Evolutionary conservation across 2,888 invertebrate species (phyloP), one percentile per base, ranked within the genome.

Genomic region (Oxyteleia sp.): DNA sequence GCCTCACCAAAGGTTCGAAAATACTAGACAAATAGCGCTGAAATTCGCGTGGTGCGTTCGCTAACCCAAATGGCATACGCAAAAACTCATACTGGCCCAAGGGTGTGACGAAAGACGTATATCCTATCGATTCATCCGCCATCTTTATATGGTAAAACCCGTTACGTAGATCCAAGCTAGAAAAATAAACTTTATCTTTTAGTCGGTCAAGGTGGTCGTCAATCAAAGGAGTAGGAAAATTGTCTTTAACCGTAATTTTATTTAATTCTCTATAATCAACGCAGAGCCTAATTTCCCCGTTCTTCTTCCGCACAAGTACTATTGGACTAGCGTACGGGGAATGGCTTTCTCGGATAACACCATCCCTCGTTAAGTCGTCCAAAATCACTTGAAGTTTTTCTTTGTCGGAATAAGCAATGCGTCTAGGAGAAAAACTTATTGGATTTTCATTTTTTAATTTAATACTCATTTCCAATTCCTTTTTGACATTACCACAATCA

Each of bases 401-500:
- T 55, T 55, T 75, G 23, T 57, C 64, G 1, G 53, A 13, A 23
- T 55, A 75, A n/a, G 72, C 35, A 11, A 72, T 47, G 5, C 72
- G 38, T 10, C 72, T 4, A 3, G 72, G 53, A 8, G 63, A 18
- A 68, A 76, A 68, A 51, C 68, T 59, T 23, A 59, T 47, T 3
- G 68, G 76, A 5, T 68, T 47, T 13, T 76, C 43, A 15, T 68
- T 20, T 64, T 68, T 76, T 10, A 68, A 20, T 26, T 35, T 57
- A 4, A 76, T 51, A 5, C 13, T 38, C 41, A 47, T 49, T 43
- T 78, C 74, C 18, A 49, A 61, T 8, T 61, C 71, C 35, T 35
- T 29, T 69, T 2, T 13, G 1, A 15, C 20, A 2, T 20, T 26
- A 35, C 43, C 29, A 13, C 0, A 8, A 0, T 41, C 43, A 1